Base-by-base conservation (phyloP, 2,113 vertebrate species). In the Anhinga anhinga region DNA sequence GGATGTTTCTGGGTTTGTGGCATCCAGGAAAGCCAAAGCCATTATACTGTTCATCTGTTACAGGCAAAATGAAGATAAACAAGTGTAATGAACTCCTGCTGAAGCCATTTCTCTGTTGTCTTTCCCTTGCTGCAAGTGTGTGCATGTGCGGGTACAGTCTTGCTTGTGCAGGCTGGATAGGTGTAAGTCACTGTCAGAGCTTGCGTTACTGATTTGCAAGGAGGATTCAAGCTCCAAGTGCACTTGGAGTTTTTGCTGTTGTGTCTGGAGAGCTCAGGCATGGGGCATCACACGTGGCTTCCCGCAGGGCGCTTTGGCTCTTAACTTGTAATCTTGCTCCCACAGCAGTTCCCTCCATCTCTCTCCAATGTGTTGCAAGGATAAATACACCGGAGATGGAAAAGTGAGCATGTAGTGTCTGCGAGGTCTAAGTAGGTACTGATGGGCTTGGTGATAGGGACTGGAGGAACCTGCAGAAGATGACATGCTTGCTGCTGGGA, bases 1-100 rank as follows among this genome's bases (percentile, higher is more conserved):
- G 96, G 96, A 96, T 78, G 86, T 97, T 97, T 97, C 97, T 96
- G 96, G 94, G 96, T 94, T 96, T 80, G 91, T 94, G 97, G 97
- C 97, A 98, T 97, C 97, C 65, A 66, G 97, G 94, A 98, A 97
- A 97, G 95, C 85, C 86, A 18, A 82, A 96, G 93, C 89, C 95
- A 98, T 98, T 96, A 96, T 2, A 5, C 83, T 94, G 53, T 94
- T 98, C 96, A 91, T 97, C 98, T 92, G 83, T 93, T 94, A 95
- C 93, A 86, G 92, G 84, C 74, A 89, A 88, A 93, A 65, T 90
- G 72, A 97, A 96, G 96, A 97, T 85, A 97, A 96, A 95, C 94
- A 96, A 56, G 25, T 13, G 63, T 92, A 97, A 90, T 94, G 95
- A 97, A 96, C 92, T 91, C 88, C 61, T n/a, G 12, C 94, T 40